These are phyloP conservation scores for Stictocephala bisonia DNA, from an alignment of 2,888 invertebrate species.

Conservation along the genomic window DNA sequence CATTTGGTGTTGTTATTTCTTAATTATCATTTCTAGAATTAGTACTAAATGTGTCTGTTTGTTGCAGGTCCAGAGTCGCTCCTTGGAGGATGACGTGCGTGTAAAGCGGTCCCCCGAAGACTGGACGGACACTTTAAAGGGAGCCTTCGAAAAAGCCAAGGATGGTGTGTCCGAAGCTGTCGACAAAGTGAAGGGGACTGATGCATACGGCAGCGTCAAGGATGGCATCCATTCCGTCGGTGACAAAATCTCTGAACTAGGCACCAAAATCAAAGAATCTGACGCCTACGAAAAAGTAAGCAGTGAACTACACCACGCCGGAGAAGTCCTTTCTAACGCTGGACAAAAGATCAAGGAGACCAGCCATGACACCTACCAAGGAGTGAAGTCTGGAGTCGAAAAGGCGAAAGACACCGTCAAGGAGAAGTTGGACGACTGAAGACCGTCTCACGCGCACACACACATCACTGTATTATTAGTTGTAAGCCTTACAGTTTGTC, in stretches of 20 bases:
- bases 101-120: not conserved
- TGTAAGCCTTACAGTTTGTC: too few relatives aligned
- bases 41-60: not conserved
- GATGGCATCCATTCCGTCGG: conserved; percentile 1
- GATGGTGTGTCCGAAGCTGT: not conserved
- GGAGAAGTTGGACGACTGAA: conserved; percentile 31
- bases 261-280: conserved; percentile 21
- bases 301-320: conserved; percentile 15
- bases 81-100: too few relatives aligned
- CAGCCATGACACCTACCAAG: conserved; percentile 25
- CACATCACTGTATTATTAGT: conserved; percentile 11
- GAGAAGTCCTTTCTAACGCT: conserved; percentile 5
- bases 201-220: conserved; percentile 14
- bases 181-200: conserved; percentile 18
- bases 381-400: conserved; percentile 7
- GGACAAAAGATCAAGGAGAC: conserved; percentile 19
- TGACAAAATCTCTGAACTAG: conserved; percentile 20
- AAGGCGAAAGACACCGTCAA: conserved; percentile 31
- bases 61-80: conserved; percentile 11
- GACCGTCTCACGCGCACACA: not conserved
- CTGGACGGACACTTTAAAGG: conserved; percentile 20
- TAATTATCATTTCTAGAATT: not conserved
- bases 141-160: conserved; percentile 12
- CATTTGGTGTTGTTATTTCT: not conserved
- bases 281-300: conserved; percentile 31